Base-by-base conservation (phyloP, 2,888 invertebrate species). In the Calameuta idolon region DNA sequence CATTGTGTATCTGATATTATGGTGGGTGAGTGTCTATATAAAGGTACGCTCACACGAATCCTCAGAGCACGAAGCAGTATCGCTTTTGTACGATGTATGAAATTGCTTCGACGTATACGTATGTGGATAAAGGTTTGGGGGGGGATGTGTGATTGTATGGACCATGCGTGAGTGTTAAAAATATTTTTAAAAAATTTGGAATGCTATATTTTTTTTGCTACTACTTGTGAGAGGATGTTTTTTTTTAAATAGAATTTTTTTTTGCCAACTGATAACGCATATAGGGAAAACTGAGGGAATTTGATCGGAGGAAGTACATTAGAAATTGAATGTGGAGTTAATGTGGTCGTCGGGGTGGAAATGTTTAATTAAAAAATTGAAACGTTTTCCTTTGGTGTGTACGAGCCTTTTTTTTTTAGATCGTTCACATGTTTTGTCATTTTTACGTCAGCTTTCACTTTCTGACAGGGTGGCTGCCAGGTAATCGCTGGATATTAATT, bases 201-300 rank as follows among this genome's bases (percentile, higher is more conserved):
- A 0, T 55, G 15, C 15, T 4, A 12, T 1, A 3, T 37, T 15
- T 23, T 55, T 55, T 55, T 55, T 5, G 9, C 9, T 55, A 55
- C 23, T 23, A 55, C 9, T 23, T n/a, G n/a, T n/a, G n/a, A n/a
- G n/a, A n/a, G n/a, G n/a, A 5, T 1, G 5, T 23, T 55, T 23
- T 23, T 40, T 40, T 4, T 4, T 0, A 35, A 12, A 35, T 55
- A 23, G 2, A 55, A 40, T 55, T 3, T 1, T 55, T 23, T 15
- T 1, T 23, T 5, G 9, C 2, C 9, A 4, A 5, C 2, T 0
- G 23, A 23, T 9, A 23, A 9, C 9, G 55, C 9, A 1, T 2
- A 55, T 2, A 23, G 55, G 15, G 9, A 23, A 23, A 55, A 23
- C 9, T 9, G 23, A 9, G 55, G 23, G 5, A 23, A 9, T 23